Percentiles rank a stretch among this genome's conserved stretches.
These are phyloP conservation scores for Temnopleurus reevesii DNA, from an alignment of 53 echinoderm and acorn worm species.

Conservation along the genomic window DNA sequence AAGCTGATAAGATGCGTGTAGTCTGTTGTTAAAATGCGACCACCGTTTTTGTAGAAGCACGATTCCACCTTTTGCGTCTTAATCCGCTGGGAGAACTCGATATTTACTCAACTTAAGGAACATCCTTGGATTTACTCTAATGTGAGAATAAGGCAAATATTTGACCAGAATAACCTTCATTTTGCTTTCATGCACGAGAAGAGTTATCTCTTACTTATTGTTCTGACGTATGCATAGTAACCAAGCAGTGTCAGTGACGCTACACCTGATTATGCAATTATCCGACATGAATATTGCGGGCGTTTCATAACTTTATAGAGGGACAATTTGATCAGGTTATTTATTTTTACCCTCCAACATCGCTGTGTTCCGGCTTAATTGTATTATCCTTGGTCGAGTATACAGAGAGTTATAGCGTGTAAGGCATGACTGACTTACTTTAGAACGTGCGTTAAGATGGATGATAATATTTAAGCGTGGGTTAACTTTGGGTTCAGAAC, in stretches of 20 bases:
- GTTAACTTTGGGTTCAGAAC: too few species aligned
- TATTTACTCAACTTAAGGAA: too few species aligned
- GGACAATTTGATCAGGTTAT: constrained; percentile 21
- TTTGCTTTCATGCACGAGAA: neutral
- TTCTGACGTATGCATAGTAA: neutral
- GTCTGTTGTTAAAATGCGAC: too few species aligned
- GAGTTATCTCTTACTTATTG: neutral
- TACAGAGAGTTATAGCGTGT: neutral
- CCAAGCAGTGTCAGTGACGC: neutral
- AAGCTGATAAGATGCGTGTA: too few species aligned
- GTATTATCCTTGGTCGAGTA: neutral
- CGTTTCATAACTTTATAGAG: neutral
- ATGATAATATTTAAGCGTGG: too few species aligned
- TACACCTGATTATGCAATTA: neutral
- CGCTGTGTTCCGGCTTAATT: neutral
- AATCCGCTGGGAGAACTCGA: too few species aligned
- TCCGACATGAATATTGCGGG: neutral
- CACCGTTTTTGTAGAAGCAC: too few species aligned
- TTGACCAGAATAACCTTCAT: neutral
- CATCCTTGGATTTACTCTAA: neutral
- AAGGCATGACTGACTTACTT: neutral
- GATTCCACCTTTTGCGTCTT: too few species aligned
- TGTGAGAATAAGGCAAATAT: neutral
- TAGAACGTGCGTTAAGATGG: neutral
- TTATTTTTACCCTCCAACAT: neutral